These are phyloP conservation scores for Tupaia tana DNA, from an alignment of 2,113 vertebrate genomes.

Conservation along the genomic window DNA sequence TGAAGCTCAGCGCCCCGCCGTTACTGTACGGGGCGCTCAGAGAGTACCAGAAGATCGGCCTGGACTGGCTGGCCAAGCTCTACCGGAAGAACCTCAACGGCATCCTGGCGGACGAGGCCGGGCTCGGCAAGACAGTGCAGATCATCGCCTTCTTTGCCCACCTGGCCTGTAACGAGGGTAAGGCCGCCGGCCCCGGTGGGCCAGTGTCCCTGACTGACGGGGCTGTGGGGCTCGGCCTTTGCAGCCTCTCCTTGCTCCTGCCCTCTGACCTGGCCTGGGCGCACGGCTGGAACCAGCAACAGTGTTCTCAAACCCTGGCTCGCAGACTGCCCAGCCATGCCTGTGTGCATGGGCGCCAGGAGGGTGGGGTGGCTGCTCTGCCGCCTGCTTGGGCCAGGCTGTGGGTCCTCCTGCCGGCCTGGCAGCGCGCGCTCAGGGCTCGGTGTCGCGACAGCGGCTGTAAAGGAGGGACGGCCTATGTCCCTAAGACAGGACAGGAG, in stretches of 20 bases:
- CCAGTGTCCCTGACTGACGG: neutral
- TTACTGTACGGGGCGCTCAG: conserved; percentile 89
- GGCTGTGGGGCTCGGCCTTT: too few species aligned
- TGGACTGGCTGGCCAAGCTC: conserved; percentile 93
- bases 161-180: conserved; percentile 92
- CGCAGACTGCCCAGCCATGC: too few species aligned
- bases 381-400: too few species aligned
- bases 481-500: neutral
- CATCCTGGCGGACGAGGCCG: conserved; percentile 93
- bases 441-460: neutral
- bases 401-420: too few species aligned
- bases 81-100: conserved; percentile 92
- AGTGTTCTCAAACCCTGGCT: too few species aligned
- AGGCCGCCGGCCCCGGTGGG: neutral
- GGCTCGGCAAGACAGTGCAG: conserved; percentile 93
- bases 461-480: neutral
- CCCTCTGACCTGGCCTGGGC: neutral
- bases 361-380: too few species aligned
- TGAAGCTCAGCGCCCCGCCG: conserved; percentile 83
- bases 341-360: too few species aligned
- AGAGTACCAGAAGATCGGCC: conserved; percentile 92
- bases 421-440: too few species aligned
- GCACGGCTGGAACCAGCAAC: too few species aligned
- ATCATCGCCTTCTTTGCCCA: conserved; percentile 93
- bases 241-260: neutral